Evolutionary conservation across 2,797 vertebrate species (phyloP).

Genomic region (Pantherophis alleghaniensis): DNA sequence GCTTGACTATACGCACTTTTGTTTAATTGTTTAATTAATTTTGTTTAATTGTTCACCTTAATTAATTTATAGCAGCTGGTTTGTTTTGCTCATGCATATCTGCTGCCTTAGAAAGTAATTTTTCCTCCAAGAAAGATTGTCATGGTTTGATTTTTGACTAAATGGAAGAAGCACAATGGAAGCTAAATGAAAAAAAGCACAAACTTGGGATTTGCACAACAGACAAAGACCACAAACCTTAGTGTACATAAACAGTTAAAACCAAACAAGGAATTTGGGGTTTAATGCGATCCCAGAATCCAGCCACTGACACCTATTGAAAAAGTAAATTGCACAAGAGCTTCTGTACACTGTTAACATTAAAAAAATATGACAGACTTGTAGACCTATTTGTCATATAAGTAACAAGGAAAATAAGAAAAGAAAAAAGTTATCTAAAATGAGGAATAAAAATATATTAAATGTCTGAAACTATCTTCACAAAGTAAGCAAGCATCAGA

Average conservation of each 20-base stretch:
- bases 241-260: background rate
- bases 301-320: background rate
- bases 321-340: background rate
- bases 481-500: background rate
- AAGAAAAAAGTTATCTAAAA: background rate
- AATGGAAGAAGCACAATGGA: background rate
- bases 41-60: background rate
- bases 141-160: background rate
- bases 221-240: background rate
- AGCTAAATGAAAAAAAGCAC: background rate
- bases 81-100: background rate
- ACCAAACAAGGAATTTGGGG: background rate
- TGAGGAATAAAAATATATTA: background rate
- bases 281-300: background rate
- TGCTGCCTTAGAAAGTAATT: constrained; percentile 24
- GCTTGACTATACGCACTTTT: no score
- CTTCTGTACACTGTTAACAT: background rate
- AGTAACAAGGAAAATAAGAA: background rate
- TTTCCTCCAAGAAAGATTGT: background rate
- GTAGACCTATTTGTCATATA: background rate
- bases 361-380: background rate
- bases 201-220: background rate
- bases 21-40: no score
- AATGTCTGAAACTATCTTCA: background rate
- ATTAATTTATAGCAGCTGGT: background rate